These are phyloP conservation scores for Cepaea nemoralis DNA, from an alignment of 1,140 invertebrate genomes.

Conservation along the genomic window DNA sequence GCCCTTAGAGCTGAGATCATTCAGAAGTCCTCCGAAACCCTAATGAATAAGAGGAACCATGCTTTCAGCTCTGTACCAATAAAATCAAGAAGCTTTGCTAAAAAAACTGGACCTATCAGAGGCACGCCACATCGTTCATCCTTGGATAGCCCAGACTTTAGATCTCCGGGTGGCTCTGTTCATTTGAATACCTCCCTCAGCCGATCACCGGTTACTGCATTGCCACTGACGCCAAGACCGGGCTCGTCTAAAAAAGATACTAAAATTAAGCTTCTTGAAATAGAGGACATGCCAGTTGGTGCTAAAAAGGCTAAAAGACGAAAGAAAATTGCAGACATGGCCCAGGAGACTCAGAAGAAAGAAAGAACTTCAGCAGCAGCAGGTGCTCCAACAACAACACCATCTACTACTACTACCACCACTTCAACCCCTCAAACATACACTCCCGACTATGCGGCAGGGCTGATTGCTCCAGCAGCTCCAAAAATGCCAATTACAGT, in stretches of 20 bases:
- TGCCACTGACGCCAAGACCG: conserved; percentile 66
- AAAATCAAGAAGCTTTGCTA: conserved; percentile 90
- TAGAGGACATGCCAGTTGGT: conserved; percentile 88
- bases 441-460: conserved; percentile 85
- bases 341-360: conserved; percentile 75
- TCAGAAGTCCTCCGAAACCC: conserved; percentile 90
- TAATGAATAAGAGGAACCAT: conserved; percentile 89
- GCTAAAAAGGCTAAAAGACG: conserved; percentile 77
- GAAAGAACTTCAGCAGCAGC: conserved; percentile 70
- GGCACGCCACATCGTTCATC: conserved; percentile 86
- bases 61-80: conserved; percentile 88
- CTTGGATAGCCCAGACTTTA: conserved; percentile 74
- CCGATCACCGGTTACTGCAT: conserved; percentile 58
- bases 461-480: conserved; percentile 75
- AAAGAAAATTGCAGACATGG: conserved; percentile 80
- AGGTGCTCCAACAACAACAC: conserved; percentile 71
- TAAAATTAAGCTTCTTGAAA: conserved; percentile 86
- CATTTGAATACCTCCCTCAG: conserved; percentile 34
- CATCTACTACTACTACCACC: conserved; percentile 20
- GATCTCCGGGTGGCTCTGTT: conserved; percentile 45
- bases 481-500: conserved; percentile 60
- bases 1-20: conserved; percentile 88
- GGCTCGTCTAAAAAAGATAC: conserved; percentile 81
- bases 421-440: conserved; percentile 55
- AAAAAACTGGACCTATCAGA: conserved; percentile 96